These are phyloP conservation scores for Diplazon laetatorius DNA, from an alignment of 2,888 invertebrate genomes.

Conservation along the genomic window DNA sequence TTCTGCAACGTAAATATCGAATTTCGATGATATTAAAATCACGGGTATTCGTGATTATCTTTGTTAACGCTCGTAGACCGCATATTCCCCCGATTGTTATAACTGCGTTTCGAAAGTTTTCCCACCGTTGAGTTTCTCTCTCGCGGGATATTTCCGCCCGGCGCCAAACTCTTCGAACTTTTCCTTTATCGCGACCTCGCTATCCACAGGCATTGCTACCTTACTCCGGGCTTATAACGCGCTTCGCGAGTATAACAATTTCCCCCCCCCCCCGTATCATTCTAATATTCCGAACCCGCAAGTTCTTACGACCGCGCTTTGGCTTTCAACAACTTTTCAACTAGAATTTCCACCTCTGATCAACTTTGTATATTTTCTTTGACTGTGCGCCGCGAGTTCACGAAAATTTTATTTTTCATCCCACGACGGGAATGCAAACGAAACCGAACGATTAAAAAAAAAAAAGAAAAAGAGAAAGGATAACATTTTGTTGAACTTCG, in stretches of 20 bases:
- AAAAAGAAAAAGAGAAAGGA: constrained; percentile 40
- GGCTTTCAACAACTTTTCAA: constrained; percentile 57
- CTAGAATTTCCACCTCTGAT: constrained; percentile 63
- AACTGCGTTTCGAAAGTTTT: constrained; percentile 63
- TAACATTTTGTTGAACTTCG: constrained; percentile 42
- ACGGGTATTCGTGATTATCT: constrained; percentile 53
- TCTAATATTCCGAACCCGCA: constrained; percentile 60
- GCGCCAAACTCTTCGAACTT: constrained; percentile 59
- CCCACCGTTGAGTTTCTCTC: constrained; percentile 34
- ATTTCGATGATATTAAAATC: constrained; percentile 64
- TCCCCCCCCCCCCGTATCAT: constrained; percentile 63
- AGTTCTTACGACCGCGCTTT: constrained; percentile 45
- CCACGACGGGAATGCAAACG: constrained; percentile 39
- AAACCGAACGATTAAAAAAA: too few relatives aligned
- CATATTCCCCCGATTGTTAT: constrained; percentile 65
- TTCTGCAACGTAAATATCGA: constrained; percentile 44
- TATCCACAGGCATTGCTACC: constrained; percentile 62
- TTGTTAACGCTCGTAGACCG: constrained; percentile 37
- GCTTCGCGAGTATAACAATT: constrained; percentile 63
- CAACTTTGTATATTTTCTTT: constrained; percentile 64
- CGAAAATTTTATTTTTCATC: constrained; percentile 54
- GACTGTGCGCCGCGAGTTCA: constrained; percentile 38
- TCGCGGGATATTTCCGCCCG: constrained; percentile 36
- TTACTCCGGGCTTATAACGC: constrained; percentile 52
- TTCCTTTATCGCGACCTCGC: constrained; percentile 64